Percentiles rank a stretch among this genome's conserved stretches.
Evolutionary conservation across 1,140 invertebrate genomes (phyloP).

Genomic region (Lasioglossum albipes): DNA sequence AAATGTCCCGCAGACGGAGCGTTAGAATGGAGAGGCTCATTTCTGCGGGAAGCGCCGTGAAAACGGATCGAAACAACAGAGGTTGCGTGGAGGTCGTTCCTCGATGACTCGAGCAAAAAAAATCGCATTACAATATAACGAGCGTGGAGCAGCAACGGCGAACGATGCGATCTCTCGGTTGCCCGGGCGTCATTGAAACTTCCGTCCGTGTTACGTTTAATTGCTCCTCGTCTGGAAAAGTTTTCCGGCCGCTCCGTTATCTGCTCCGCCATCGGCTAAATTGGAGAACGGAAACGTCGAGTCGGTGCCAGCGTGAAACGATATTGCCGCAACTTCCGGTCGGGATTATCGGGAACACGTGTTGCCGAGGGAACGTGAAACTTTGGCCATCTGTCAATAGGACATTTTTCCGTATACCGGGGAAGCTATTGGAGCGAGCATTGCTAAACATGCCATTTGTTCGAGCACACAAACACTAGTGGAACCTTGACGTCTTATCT

Average conservation of each 20-base stretch:
- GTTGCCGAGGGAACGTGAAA: neutral
- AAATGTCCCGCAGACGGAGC: no score
- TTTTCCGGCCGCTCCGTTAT: neutral
- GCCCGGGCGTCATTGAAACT: neutral
- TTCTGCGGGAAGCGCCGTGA: no score
- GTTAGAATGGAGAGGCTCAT: no score
- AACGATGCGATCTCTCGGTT: neutral
- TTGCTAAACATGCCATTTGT: neutral
- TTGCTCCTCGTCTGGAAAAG: conserved; percentile 1
- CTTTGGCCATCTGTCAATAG: neutral
- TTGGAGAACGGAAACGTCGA: neutral
- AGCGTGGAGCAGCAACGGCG: neutral
- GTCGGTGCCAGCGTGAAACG: neutral
- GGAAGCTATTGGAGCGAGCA: no score
- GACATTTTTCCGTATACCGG: neutral
- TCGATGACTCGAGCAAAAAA: no score
- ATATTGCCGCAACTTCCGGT: neutral
- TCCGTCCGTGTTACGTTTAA: conserved; percentile 2
- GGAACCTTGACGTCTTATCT: no score
- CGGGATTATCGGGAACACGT: neutral
- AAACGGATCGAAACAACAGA: no score
- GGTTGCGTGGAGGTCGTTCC: neutral
- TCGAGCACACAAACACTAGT: neutral
- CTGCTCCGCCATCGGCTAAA: neutral
- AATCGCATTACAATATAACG: neutral